Conservation (phyloP, 2,888 invertebrate species). For the Dione vanillae region DNA sequence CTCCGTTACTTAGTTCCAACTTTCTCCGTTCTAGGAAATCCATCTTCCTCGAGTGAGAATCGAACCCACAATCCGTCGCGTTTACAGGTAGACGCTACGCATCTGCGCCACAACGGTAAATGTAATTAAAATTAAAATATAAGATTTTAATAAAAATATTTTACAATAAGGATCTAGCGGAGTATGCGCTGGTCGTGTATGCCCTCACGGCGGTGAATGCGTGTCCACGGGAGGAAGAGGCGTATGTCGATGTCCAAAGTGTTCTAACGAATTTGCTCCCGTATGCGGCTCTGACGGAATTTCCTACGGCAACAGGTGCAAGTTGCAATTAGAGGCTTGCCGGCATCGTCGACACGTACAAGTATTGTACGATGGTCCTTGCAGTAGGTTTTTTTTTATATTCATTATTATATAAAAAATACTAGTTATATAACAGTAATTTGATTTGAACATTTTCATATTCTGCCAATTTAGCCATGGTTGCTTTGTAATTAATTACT, state of each 20-base stretch:
- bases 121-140: too few species aligned
- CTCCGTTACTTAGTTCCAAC: too few species aligned
- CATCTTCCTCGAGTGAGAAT: too few species aligned
- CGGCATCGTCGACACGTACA: conserved; percentile 89
- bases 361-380: conserved; percentile 91
- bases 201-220: conserved; percentile 89
- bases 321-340: conserved; percentile 91
- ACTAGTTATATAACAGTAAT: too few species aligned
- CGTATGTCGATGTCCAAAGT: conserved; percentile 93
- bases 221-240: conserved; percentile 88
- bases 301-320: conserved; percentile 93
- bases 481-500: background rate
- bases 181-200: conserved; percentile 88
- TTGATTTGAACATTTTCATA: too few species aligned
- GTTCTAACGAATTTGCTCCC: conserved; percentile 92
- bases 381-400: conserved; percentile 87
- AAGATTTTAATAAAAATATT: background rate
- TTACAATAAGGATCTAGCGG: conserved; percentile 83
- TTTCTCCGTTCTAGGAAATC: too few species aligned
- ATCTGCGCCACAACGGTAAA: too few species aligned
- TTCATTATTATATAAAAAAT: background rate
- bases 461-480: too few species aligned
- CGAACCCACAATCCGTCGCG: too few species aligned
- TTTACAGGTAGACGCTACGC: too few species aligned
- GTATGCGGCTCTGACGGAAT: conserved; percentile 93